A percentile compares a stretch with the other conserved stretches of the same genome.
phyloP scores from a whole-genome alignment of 2,888 invertebrate species.

The Allacma fusca region DNA sequence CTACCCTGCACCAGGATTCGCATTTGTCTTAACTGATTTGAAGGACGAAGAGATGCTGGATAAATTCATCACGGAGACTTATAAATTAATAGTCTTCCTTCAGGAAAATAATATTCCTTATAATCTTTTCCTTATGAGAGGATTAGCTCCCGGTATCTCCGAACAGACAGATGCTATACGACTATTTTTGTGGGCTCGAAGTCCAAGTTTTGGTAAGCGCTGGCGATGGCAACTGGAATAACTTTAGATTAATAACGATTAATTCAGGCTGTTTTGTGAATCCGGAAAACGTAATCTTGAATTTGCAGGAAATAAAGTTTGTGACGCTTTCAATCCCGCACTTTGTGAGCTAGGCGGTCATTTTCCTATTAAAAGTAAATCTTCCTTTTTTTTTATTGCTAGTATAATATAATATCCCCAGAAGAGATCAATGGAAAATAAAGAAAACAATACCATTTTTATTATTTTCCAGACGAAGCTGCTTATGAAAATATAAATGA shows the following conservation, averaged over 20 bases:
- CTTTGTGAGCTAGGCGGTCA: conserved; percentile 80
- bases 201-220: conserved; percentile 65
- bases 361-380: conserved; percentile 74
- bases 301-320: conserved; percentile 68
- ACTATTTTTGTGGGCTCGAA: conserved; percentile 75
- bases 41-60: conserved; percentile 62
- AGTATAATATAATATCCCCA: conserved; percentile 2
- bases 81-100: conserved; percentile 69
- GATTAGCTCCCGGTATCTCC: conserved; percentile 62
- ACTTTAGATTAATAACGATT: neutral
- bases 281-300: neutral
- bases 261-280: neutral
- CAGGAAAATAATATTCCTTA: conserved; percentile 74
- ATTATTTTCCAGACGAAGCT: conserved; percentile 60
- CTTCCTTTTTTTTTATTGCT: conserved; percentile 45
- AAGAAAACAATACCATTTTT: neutral
- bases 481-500: conserved; percentile 62
- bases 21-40: conserved; percentile 69
- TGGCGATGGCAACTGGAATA: no score
- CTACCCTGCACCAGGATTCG: conserved; percentile 76
- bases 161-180: conserved; percentile 66
- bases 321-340: conserved; percentile 74
- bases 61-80: conserved; percentile 63
- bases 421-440: no score
- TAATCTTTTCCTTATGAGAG: conserved; percentile 76